Conservation (phyloP, 2,888 invertebrate species). For the Microctonus hyperodae region DNA sequence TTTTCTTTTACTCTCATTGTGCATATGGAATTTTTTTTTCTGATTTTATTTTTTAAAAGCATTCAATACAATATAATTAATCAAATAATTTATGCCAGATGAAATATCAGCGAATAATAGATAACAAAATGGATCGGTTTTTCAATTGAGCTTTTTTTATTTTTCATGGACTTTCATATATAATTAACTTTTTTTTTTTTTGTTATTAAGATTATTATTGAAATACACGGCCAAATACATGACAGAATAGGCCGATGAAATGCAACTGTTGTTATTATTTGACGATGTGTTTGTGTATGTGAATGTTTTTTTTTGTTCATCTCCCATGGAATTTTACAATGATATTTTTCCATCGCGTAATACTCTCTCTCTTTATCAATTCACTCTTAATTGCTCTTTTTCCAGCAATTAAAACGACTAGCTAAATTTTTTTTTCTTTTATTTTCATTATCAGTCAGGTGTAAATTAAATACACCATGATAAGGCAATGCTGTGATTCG, state of each 20-base stretch:
- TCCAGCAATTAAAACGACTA: constrained; percentile 57
- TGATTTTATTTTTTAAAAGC: neutral
- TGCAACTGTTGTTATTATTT: neutral
- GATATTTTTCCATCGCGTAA: neutral
- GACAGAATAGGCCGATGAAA: constrained; percentile 23
- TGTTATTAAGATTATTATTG: constrained; percentile 24
- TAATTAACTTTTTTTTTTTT: constrained; percentile 10
- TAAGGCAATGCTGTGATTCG: constrained; percentile 59
- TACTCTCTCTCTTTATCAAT: constrained; percentile 2
- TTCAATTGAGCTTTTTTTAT: neutral
- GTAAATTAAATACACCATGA: constrained; percentile 51
- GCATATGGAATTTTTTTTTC: neutral
- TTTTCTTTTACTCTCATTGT: neutral
- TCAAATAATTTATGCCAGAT: neutral
- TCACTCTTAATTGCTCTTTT: constrained; percentile 24
- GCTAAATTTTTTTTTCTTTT: constrained; percentile 45
- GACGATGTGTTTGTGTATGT: neutral
- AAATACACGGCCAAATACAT: constrained; percentile 24
- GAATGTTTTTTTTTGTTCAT: constrained; percentile 9
- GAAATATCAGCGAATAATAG: neutral
- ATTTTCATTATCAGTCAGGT: constrained; percentile 54
- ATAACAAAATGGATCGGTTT: neutral
- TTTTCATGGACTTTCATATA: constrained; percentile 21
- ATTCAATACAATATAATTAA: neutral
- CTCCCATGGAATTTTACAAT: neutral